These are phyloP conservation scores for Mareca penelope DNA, from an alignment of 2,797 vertebrate genomes.

Conservation along the genomic window DNA sequence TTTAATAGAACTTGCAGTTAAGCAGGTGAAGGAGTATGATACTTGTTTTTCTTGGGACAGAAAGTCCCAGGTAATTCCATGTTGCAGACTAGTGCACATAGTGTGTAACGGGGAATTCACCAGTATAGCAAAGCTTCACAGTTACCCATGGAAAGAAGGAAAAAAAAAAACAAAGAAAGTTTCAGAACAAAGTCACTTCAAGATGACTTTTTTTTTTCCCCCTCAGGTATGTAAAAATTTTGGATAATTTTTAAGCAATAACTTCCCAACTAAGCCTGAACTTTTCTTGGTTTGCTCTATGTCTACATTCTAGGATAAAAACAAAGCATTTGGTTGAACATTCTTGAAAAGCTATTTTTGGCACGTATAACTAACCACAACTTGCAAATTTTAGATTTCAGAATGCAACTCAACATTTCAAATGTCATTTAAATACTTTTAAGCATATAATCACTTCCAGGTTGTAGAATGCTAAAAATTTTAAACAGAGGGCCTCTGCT, in stretches of 20 bases:
- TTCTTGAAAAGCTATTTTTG: constrained; percentile 20
- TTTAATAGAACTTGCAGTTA: not conserved
- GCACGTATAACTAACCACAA: not conserved
- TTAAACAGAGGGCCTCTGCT: not conserved
- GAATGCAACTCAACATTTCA: constrained; percentile 10
- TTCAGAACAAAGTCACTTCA: not conserved
- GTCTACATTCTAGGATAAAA: not conserved
- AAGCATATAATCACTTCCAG: not conserved
- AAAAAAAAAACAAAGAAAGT: not conserved
- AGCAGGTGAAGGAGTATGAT: not conserved
- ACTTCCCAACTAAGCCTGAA: not conserved
- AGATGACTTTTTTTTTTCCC: not conserved
- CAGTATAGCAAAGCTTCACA: not conserved
- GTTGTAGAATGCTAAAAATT: not conserved
- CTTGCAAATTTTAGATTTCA: not conserved
- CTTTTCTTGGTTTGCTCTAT: not conserved
- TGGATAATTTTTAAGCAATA: not conserved
- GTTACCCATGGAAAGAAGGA: not conserved
- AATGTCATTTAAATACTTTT: not conserved
- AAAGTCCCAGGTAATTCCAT: not conserved
- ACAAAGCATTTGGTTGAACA: constrained; percentile 7
- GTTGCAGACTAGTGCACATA: not conserved
- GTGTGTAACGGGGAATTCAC: not conserved
- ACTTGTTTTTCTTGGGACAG: not conserved
- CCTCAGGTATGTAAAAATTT: not conserved